Evolutionary conservation across 2,797 vertebrate genomes (phyloP).

Genomic region (Mus minutoides): DNA sequence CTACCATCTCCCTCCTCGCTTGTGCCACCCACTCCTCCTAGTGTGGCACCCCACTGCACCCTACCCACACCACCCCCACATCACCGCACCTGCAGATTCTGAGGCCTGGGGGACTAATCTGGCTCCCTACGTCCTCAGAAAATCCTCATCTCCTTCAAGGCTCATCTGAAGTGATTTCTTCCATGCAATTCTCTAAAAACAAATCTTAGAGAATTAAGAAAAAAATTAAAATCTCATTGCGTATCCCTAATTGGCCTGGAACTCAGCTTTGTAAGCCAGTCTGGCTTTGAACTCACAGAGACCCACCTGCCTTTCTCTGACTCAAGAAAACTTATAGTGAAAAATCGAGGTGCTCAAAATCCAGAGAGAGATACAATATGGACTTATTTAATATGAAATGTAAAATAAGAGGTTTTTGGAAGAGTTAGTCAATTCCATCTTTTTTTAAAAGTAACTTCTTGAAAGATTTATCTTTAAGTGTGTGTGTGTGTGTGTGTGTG

Average conservation of each 20-base stretch:
- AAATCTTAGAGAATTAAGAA: not conserved
- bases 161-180: not conserved
- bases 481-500: fast-evolving
- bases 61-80: not conserved
- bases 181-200: not conserved
- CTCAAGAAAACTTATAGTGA: not conserved
- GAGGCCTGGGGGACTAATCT: not conserved
- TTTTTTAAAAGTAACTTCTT: not conserved
- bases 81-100: not conserved
- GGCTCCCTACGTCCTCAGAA: constrained; percentile 9
- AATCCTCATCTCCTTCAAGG: not conserved
- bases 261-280: not conserved
- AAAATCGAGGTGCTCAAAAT: constrained; percentile 26
- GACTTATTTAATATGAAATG: not conserved
- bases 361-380: not conserved
- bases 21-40: not conserved
- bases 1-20: not conserved
- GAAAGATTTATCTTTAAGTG: not conserved
- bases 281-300: not conserved
- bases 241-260: not conserved
- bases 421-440: not conserved
- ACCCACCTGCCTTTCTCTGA: not conserved
- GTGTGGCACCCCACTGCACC: not conserved
- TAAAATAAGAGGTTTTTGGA: not conserved
- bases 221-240: not conserved